A percentile compares a stretch with the other conserved stretches of the same genome.
These are phyloP conservation scores for Agriotes lineatus DNA, from an alignment of 2,888 invertebrate genomes.

Conservation along the genomic window DNA sequence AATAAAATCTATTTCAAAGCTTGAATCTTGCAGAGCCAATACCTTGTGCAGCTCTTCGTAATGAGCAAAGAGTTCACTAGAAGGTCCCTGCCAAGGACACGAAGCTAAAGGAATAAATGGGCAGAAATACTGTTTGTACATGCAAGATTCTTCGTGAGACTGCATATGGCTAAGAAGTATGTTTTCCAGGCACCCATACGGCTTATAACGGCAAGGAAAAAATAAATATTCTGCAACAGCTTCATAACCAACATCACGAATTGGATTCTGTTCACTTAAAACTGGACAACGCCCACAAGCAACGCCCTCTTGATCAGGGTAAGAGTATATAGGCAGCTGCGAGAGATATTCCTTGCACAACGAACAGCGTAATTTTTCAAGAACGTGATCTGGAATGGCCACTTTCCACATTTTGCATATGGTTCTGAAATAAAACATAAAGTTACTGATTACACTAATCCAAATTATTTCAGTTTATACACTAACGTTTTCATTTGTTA, in stretches of 20 bases:
- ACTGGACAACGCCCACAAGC: conserved; percentile 57
- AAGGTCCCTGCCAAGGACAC: conserved; percentile 57
- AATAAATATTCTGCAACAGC: conserved; percentile 49
- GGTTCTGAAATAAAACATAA: no score
- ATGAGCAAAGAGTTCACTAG: conserved; percentile 54
- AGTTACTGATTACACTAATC: no score
- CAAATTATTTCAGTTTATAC: no score
- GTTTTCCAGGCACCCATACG: conserved; percentile 55
- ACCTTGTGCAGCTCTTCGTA: conserved; percentile 55
- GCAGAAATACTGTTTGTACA: conserved; percentile 51
- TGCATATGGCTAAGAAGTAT: conserved; percentile 41
- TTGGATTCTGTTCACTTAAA: conserved; percentile 46
- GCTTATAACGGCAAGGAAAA: conserved; percentile 57
- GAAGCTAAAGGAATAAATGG: conserved; percentile 45
- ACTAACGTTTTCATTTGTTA: no score
- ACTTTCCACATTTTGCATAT: conserved; percentile 30
- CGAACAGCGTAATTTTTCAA: conserved; percentile 53
- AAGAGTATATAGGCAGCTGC: conserved; percentile 52
- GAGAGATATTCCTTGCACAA: conserved; percentile 56
- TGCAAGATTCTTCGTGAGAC: conserved; percentile 56
- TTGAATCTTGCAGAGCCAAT: conserved; percentile 52
- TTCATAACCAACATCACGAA: conserved; percentile 55
- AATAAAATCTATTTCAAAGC: conserved; percentile 59
- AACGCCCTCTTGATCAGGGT: conserved; percentile 44
- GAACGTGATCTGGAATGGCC: conserved; percentile 33